Evolutionary conservation across 2,797 vertebrate species (phyloP), one percentile per base, ranked within the genome.

Genomic region (Microhierax caerulescens): DNA sequence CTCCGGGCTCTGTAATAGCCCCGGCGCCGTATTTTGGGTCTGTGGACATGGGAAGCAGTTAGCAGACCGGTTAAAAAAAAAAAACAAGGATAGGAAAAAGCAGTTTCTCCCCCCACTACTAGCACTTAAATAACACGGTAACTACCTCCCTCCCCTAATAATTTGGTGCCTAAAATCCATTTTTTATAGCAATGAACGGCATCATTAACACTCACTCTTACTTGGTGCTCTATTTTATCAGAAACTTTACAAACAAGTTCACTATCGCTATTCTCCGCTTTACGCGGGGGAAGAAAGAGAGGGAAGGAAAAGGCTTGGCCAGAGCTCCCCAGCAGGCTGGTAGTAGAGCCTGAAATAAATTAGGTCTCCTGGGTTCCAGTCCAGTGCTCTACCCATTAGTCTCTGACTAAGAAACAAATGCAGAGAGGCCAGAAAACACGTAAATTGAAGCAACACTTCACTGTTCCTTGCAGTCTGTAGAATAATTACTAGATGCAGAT

Each of bases 331-430:
- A 88, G 90, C 93, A 97, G 79, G 88, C 51, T 93, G 65, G 89
- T 60, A 84, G 88, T 32, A 11, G 9, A 69, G 90, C 73, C 73
- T 70, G 87, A 95, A 95, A 93, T 94, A 97, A 96, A 97, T 95
- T 72, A 96, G 95, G 93, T 93, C 96, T 96, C 95, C 85, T 91
- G 94, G 88, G 94, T 95, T 95, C 94, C 89, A 96, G 91, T 48
- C 82, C 95, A 80, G 73, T 92, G 91, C 91, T 95, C 80, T 88
- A 83, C 70, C 94, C 94, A 97, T 94, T 96, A 91, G 91, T 97
- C 89, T 96, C 95, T 96, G 95, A 87, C 94, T 93, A 96, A 77
- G 79, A 95, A 95, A 96, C 95, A 95, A 95, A 96, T 91, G 90
- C 73, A 81, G 80, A 61, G 93, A 91, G 83, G 76, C 77, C 79